phyloP scores from a whole-genome alignment of 2,113 vertebrate genomes.

The Ailuropoda melanoleuca region DNA sequence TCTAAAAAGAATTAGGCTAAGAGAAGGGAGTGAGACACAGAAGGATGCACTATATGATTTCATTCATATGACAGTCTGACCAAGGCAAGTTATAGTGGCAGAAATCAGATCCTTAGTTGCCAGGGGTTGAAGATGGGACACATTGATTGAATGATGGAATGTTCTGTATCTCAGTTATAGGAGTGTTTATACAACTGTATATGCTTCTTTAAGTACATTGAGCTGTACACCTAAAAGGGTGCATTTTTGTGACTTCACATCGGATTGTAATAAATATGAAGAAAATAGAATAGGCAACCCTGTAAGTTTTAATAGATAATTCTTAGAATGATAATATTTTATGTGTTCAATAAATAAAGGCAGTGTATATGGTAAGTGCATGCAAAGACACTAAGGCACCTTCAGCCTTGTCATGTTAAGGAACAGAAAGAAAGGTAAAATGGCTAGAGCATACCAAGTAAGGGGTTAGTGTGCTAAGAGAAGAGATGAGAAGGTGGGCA shows the following conservation, averaged over 20 bases:
- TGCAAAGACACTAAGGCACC: background rate
- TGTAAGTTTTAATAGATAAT: background rate
- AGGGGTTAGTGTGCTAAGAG: background rate
- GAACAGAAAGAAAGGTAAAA: background rate
- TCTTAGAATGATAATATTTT: background rate
- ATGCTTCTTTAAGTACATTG: background rate
- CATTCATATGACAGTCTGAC: background rate
- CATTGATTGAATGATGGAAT: background rate
- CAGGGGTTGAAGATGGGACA: background rate
- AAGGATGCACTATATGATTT: background rate
- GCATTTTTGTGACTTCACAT: background rate
- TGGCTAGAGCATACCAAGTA: background rate
- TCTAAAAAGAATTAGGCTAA: background rate
- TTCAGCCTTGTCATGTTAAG: background rate
- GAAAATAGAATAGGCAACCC: background rate
- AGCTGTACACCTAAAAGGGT: background rate
- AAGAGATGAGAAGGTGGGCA: background rate
- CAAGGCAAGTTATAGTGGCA: background rate
- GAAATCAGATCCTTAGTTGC: background rate
- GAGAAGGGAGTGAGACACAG: background rate
- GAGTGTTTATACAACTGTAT: background rate
- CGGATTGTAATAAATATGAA: background rate
- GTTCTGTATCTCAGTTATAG: background rate
- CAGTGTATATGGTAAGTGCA: background rate
- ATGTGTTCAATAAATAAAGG: background rate